A percentile compares a stretch with the other conserved stretches of the same genome.
Evolutionary conservation across 2,113 vertebrate genomes (phyloP).

Genomic region (Salvelinus fontinalis): DNA sequence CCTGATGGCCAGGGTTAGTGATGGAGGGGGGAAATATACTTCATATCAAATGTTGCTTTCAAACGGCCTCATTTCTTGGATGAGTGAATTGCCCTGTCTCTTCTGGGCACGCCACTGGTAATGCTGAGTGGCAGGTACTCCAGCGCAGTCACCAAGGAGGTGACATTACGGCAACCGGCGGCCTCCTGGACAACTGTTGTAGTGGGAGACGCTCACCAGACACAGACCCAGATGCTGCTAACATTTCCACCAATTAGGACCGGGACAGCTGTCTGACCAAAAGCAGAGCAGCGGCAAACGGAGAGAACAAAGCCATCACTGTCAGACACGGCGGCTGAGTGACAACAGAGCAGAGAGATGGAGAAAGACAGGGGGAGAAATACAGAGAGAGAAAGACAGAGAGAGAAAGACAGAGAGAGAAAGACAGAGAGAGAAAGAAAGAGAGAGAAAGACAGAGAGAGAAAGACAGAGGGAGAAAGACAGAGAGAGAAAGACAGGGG

Average conservation of each 20-base stretch:
- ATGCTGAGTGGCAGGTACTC: constrained; percentile 73
- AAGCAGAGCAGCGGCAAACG: constrained; percentile 32
- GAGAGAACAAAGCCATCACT: constrained; percentile 60
- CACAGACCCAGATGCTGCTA: constrained; percentile 62
- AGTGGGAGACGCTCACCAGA: constrained; percentile 57
- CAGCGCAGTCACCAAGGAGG: constrained; percentile 62
- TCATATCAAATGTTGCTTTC: constrained; percentile 72
- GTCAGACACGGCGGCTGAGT: constrained; percentile 54
- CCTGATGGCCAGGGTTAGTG: constrained; percentile 50
- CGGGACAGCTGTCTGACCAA: constrained; percentile 37
- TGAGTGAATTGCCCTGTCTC: constrained; percentile 68
- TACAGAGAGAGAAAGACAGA: constrained; percentile 8
- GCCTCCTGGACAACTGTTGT: constrained; percentile 51
- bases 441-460: constrained; percentile 6
- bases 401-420: neutral
- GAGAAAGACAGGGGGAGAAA: constrained; percentile 4
- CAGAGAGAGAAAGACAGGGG: neutral
- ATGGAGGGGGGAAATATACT: constrained; percentile 66
- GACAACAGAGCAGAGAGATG: constrained; percentile 35
- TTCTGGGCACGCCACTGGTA: constrained; percentile 60
- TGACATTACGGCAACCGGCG: constrained; percentile 68
- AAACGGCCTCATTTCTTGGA: constrained; percentile 69
- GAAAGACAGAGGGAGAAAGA: constrained; percentile 4
- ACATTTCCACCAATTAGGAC: constrained; percentile 70
- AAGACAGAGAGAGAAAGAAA: neutral